These are phyloP conservation scores for Anarhynchus alexandrinus DNA, from an alignment of 2,113 vertebrate genomes.

Conservation along the genomic window DNA sequence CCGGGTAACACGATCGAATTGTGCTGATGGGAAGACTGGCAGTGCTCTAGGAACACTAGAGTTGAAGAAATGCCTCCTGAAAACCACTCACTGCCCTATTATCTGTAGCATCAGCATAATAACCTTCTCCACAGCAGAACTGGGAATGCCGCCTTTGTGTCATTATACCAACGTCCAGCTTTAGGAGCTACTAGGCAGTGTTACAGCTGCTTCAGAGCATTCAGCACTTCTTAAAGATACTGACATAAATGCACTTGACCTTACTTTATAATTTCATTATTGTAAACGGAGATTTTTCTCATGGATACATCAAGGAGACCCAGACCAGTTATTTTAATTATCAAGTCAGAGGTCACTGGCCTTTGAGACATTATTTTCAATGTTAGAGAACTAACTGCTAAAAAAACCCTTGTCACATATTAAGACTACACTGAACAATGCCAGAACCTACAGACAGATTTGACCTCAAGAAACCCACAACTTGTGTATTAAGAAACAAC, in stretches of 20 bases:
- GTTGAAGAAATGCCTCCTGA: neutral
- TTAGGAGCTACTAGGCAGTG: conserved; percentile 34
- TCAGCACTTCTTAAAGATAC: conserved; percentile 4
- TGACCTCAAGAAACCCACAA: neutral
- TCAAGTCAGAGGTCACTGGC: neutral
- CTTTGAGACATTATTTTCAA: neutral
- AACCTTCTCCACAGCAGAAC: conserved; percentile 50
- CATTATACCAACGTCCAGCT: conserved; percentile 52
- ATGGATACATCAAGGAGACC: neutral
- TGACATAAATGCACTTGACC: neutral
- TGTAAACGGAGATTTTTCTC: neutral
- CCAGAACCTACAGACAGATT: neutral
- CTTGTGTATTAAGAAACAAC: neutral
- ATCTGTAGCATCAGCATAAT: conserved; percentile 65
- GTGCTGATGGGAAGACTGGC: neutral
- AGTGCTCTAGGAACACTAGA: neutral
- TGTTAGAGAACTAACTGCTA: neutral
- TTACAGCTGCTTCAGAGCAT: conserved; percentile 48
- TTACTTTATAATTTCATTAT: neutral
- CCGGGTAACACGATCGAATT: neutral
- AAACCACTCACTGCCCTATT: neutral
- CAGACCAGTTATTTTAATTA: neutral
- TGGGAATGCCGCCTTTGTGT: conserved; percentile 64
- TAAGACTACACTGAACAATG: neutral
- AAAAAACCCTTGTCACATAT: neutral